These are phyloP conservation scores for Patiria pectinifera DNA, from an alignment of 53 echinoderm and acorn worm genomes.

Conservation along the genomic window DNA sequence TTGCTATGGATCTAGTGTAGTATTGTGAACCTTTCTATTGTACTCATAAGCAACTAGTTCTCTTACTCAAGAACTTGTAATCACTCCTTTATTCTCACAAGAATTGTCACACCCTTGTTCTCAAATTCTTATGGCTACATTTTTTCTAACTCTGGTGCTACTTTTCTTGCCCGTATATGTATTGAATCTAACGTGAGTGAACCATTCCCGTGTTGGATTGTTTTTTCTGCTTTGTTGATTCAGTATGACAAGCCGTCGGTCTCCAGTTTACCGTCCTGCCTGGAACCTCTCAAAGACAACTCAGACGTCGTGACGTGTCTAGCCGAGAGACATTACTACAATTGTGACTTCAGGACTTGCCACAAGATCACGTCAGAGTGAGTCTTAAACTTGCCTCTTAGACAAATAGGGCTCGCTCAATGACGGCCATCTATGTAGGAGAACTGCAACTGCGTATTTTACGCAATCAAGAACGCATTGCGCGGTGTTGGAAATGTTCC, in stretches of 20 bases:
- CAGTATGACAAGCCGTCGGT: constrained; percentile 88
- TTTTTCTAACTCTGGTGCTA: no score
- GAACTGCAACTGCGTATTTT: no score
- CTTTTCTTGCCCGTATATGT: neutral
- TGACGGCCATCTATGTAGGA: no score
- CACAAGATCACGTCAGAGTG: constrained; percentile 88
- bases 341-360: constrained; percentile 89
- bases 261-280: constrained; percentile 59
- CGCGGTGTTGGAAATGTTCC: no score
- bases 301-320: constrained; percentile 84
- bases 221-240: neutral
- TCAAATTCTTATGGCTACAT: no score
- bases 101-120: no score
- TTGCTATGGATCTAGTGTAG: no score
- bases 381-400: neutral
- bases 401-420: neutral
- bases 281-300: constrained; percentile 69
- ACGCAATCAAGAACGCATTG: no score
- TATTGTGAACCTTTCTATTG: no score
- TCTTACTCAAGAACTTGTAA: no score
- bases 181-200: neutral
- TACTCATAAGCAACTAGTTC: no score
- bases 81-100: no score
- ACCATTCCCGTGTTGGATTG: neutral
- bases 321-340: constrained; percentile 96